Evolutionary conservation across 2,113 vertebrate species (phyloP), one percentile per base, ranked within the genome.

Genomic region (Nothocercus julius): DNA sequence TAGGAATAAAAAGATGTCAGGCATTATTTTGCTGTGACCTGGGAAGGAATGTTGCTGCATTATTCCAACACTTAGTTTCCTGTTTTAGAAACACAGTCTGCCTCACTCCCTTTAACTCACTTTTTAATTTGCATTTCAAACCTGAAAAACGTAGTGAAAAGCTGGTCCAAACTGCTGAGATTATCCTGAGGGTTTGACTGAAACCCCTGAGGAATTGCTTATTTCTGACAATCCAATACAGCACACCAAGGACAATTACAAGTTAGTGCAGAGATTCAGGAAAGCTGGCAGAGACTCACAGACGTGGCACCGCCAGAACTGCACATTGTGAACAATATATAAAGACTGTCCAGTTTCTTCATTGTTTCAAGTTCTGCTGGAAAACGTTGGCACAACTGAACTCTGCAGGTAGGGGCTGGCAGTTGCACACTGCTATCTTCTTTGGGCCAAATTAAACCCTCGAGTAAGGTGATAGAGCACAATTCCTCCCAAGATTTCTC

Each of bases 401-500:
- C 30, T 56, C 67, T 32, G 45, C 45, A 61, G 79, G 76, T 54
- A 63, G 10, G 0, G 0, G 59, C 40, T 83, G 87, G 76, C 72
- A 75, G 28, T 14, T 13, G 12, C 62, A 34, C 75, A 30, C 56
- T 1, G 0, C 6, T 32, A 22, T 24, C 68, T 67, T 78, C 70
- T 85, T 8, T 27, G 76, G 87, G 91, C 64, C 38, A 75, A 95
- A 91, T 85, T 40, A 59, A 89, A 76, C 78, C 64, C 75, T 64
- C 9, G 87, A 59, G 84, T 28, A 62, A 85, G 51, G 67, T 25
- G 42, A 62, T 6, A 49, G 91, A 87, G 75, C 90, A 68, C 82
- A 91, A 83, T 75, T 56, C 76, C 77, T 85, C 93, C 85, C 85
- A 88, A 75, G 82, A 75, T 64, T 87, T 91, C 85, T 74, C 91